These are phyloP conservation scores for Pelusios castaneus DNA, from an alignment of 2,113 vertebrate genomes.

Conservation along the genomic window DNA sequence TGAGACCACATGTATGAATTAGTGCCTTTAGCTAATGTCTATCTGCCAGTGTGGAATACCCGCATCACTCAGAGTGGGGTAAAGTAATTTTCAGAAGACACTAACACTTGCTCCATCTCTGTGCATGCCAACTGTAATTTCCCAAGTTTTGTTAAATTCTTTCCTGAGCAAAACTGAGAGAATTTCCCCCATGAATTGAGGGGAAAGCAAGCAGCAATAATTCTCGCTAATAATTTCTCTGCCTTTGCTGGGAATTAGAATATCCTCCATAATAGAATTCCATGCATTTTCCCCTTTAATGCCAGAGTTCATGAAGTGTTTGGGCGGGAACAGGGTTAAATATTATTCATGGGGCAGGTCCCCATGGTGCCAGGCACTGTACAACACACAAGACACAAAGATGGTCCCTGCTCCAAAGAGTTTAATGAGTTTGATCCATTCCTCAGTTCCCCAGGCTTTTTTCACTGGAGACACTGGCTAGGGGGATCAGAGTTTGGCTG, in stretches of 20 bases:
- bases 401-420: background rate
- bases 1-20: background rate
- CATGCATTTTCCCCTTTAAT: background rate
- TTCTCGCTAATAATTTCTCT: background rate
- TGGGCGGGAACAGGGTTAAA: background rate
- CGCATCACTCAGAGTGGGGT: rapidly evolving
- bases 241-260: background rate
- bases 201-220: background rate
- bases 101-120: background rate
- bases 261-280: too few species aligned
- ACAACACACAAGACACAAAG: background rate
- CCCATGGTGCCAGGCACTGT: background rate
- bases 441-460: background rate
- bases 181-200: background rate
- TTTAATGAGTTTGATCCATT: background rate
- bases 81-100: background rate
- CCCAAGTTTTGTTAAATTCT: background rate
- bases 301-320: background rate
- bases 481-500: background rate
- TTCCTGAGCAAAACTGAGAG: background rate
- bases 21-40: background rate
- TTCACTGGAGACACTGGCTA: background rate
- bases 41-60: background rate
- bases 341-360: background rate
- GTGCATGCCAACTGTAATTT: background rate